Evolutionary conservation across 2,888 invertebrate genomes (phyloP).

Genomic region (Corythucha ciliata): DNA sequence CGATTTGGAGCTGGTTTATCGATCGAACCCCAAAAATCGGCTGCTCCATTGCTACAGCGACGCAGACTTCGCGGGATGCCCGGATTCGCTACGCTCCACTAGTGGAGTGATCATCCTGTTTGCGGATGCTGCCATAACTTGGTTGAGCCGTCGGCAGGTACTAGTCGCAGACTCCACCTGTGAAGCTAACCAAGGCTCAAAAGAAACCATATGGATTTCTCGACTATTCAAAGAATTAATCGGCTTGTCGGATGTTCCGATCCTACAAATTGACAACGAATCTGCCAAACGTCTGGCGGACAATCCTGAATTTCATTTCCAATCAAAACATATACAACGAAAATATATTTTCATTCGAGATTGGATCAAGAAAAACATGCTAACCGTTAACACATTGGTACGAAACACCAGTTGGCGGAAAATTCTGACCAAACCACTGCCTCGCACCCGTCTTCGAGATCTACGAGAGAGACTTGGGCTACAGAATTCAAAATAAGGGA

Average conservation of each 20-base stretch:
- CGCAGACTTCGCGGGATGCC: conserved; percentile 19
- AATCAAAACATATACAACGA: conserved; percentile 29
- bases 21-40: conserved; percentile 11
- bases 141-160: conserved; percentile 9
- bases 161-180: conserved; percentile 15
- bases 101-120: conserved; percentile 13
- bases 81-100: conserved; percentile 9
- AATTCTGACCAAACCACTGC: conserved; percentile 17
- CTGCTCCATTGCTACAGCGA: conserved; percentile 18
- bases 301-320: conserved; percentile 37
- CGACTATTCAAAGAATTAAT: conserved; percentile 35
- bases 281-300: conserved; percentile 36
- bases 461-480: conserved; percentile 13
- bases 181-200: conserved; percentile 20
- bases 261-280: conserved; percentile 36
- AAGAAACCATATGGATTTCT: conserved; percentile 36
- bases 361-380: conserved; percentile 16
- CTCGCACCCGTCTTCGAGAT: conserved; percentile 5
- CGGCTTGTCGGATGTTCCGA: conserved; percentile 31
- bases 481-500: too few relatives aligned
- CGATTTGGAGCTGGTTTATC: conserved; percentile 11
- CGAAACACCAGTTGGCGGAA: conserved; percentile 14
- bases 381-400: neutral
- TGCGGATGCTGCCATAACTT: conserved; percentile 7
- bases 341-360: conserved; percentile 23